phyloP scores from a whole-genome alignment of 2,113 vertebrate species.

The Hirundichthys speculiger region DNA sequence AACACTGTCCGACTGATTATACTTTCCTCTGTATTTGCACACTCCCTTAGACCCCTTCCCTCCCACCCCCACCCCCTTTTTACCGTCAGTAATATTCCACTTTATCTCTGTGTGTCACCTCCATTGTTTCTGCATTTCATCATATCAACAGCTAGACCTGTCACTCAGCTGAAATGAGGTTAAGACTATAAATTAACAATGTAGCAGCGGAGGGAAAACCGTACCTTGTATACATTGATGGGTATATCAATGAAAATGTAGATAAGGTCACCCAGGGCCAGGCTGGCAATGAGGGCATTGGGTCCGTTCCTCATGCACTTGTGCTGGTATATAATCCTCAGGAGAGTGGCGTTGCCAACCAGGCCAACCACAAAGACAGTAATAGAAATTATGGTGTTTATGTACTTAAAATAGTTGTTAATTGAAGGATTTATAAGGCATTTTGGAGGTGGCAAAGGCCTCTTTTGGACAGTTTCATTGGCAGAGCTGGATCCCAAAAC shows the following conservation, averaged over 20 bases:
- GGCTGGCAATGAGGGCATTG: slow-evolving; percentile 95
- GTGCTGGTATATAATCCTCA: slow-evolving; percentile 98
- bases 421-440: slow-evolving; percentile 81
- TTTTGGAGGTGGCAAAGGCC: slow-evolving; percentile 20
- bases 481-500: slow-evolving; percentile 2
- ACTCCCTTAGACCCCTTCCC: slow-evolving; percentile 9
- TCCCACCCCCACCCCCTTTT: not conserved
- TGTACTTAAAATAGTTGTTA: slow-evolving; percentile 88
- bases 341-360: slow-evolving; percentile 93
- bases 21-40: slow-evolving; percentile 49
- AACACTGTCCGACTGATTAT: slow-evolving; percentile 62
- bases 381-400: slow-evolving; percentile 92
- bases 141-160: slow-evolving; percentile 10
- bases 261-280: slow-evolving; percentile 96
- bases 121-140: slow-evolving; percentile 39
- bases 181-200: slow-evolving; percentile 3
- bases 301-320: slow-evolving; percentile 99
- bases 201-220: not conserved
- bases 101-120: slow-evolving; percentile 33
- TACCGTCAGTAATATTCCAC: slow-evolving; percentile 36
- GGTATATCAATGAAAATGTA: slow-evolving; percentile 95
- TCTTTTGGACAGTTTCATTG: slow-evolving; percentile 37
- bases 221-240: slow-evolving; percentile 95
- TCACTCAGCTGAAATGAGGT: slow-evolving; percentile 9
- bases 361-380: slow-evolving; percentile 94